These are phyloP conservation scores for Brachionus manjavacas DNA, from an alignment of 1,140 invertebrate species.

Conservation along the genomic window DNA sequence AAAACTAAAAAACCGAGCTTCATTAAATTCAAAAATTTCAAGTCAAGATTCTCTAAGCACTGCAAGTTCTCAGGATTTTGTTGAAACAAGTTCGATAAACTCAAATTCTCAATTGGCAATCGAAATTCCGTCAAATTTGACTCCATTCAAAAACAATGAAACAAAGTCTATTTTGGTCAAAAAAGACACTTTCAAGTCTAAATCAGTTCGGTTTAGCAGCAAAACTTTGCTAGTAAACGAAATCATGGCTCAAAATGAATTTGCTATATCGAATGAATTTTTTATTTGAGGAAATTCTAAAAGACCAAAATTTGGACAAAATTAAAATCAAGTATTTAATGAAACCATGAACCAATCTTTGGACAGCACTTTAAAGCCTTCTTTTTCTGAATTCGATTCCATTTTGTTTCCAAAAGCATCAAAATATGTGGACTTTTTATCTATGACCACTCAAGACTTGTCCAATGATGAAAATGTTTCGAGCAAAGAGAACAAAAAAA, in stretches of 20 bases:
- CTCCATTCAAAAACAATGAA: too few relatives aligned
- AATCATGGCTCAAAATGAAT: too few relatives aligned
- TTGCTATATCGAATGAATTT: constrained; percentile 58
- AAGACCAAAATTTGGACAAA: constrained; percentile 19
- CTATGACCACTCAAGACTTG: not conserved
- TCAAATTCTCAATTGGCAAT: constrained; percentile 63
- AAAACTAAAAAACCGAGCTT: too few relatives aligned
- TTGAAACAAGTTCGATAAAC: not conserved
- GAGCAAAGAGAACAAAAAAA: constrained; percentile 22
- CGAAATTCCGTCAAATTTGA: too few relatives aligned
- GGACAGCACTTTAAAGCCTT: not conserved
- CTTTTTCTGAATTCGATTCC: constrained; percentile 10
- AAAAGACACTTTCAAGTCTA: too few relatives aligned
- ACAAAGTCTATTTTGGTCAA: too few relatives aligned
- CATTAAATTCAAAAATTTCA: not conserved
- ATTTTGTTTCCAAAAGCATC: constrained; percentile 35
- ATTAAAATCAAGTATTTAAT: not conserved
- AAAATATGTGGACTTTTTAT: constrained; percentile 20
- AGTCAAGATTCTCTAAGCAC: not conserved
- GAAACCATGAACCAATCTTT: not conserved
- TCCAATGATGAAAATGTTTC: constrained; percentile 30
- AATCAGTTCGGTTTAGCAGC: too few relatives aligned
- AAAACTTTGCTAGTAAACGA: too few relatives aligned
- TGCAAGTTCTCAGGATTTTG: not conserved
- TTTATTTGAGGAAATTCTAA: not conserved